phyloP scores from a whole-genome alignment of 1,140 invertebrate genomes.

The Eupristina koningsbergeri region DNA sequence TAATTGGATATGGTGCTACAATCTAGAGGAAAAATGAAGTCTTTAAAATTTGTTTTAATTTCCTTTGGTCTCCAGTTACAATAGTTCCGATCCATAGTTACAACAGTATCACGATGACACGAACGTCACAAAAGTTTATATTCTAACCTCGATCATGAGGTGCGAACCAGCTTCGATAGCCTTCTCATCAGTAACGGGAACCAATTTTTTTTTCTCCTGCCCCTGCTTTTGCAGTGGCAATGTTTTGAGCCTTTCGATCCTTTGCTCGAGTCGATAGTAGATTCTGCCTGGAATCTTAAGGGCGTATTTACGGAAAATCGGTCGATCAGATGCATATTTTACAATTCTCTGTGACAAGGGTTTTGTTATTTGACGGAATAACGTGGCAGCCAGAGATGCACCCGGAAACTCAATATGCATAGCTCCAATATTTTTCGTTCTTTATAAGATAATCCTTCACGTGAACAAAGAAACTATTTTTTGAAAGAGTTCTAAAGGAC shows the following conservation, averaged over 20 bases:
- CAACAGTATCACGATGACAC: background rate
- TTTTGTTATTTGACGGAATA: conserved; percentile 54
- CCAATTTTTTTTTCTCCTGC: background rate
- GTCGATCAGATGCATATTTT: conserved; percentile 50
- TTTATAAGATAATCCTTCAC: background rate
- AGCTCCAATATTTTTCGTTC: no score
- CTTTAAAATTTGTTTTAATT: background rate
- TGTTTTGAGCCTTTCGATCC: no score
- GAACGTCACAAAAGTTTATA: background rate
- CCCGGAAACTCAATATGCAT: no score
- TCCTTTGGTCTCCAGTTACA: background rate
- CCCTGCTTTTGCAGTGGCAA: conserved; percentile 23
- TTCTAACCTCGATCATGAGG: conserved; percentile 56
- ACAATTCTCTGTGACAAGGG: conserved; percentile 55
- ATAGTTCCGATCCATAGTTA: background rate
- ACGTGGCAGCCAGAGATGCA: conserved; percentile 46
- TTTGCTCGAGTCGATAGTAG: conserved; percentile 50
- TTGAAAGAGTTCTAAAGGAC: no score
- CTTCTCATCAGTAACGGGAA: conserved; percentile 45
- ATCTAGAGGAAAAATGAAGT: background rate
- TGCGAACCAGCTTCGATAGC: conserved; percentile 54
- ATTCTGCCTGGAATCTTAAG: conserved; percentile 52
- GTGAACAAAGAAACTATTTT: no score
- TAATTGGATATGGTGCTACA: background rate
- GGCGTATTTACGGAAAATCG: conserved; percentile 52